phyloP scores from a whole-genome alignment of 2,113 vertebrate genomes.

The Stegostoma tigrinum region DNA sequence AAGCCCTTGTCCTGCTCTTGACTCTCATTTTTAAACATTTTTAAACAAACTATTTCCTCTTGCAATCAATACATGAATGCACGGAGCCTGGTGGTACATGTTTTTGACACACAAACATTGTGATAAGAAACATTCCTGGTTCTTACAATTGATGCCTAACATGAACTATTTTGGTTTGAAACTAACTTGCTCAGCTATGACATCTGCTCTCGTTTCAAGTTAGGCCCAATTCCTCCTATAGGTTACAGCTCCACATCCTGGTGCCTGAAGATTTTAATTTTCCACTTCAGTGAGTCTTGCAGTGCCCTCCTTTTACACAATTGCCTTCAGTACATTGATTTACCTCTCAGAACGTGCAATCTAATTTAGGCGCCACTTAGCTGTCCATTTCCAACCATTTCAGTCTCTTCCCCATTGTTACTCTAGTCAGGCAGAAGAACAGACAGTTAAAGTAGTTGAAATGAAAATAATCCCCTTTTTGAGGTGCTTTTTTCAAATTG shows the following conservation, averaged over 20 bases:
- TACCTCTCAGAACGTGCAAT: background rate
- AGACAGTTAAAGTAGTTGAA: background rate
- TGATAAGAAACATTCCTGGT: background rate
- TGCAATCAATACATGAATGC: background rate
- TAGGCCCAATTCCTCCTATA: background rate
- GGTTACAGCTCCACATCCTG: background rate
- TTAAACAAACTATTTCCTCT: background rate
- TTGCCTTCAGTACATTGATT: background rate
- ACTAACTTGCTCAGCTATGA: background rate
- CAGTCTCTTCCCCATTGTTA: background rate
- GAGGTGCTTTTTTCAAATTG: background rate
- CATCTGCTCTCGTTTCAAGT: background rate
- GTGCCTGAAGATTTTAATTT: slow-evolving; percentile 1
- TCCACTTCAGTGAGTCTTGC: background rate
- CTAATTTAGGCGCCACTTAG: background rate
- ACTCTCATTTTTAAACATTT: background rate
- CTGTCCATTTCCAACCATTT: background rate
- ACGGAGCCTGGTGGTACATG: background rate
- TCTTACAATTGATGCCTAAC: background rate
- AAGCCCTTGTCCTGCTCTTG: background rate
- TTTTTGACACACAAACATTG: background rate
- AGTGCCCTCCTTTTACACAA: background rate
- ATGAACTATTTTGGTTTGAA: background rate
- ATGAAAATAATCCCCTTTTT: background rate
- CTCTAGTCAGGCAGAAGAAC: background rate